Percentiles rank a stretch among this genome's conserved stretches.
Evolutionary conservation across 2,797 vertebrate genomes (phyloP).

Genomic region (Crocodylus rhombifer): DNA sequence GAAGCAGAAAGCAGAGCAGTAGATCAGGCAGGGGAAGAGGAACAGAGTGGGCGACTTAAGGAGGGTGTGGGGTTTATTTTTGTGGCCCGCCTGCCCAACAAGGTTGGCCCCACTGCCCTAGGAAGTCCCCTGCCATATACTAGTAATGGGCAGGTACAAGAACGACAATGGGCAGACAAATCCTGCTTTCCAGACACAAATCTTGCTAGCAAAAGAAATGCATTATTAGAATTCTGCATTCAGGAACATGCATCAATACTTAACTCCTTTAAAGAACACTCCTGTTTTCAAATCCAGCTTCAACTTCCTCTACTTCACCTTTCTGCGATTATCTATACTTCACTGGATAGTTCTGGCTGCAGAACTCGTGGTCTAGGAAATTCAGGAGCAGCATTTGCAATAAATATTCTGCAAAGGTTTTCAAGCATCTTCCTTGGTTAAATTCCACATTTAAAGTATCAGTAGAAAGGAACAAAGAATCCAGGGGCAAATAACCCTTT

Average conservation of each 20-base stretch:
- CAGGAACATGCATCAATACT: not conserved
- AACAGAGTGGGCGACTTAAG: not conserved
- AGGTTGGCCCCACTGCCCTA: not conserved
- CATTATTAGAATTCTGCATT: not conserved
- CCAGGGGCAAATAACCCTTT: not conserved
- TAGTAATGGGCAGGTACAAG: accelerated
- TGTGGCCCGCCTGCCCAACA: no score
- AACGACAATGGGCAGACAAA: not conserved
- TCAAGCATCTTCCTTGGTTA: not conserved
- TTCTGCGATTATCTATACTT: not conserved
- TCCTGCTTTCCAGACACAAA: not conserved
- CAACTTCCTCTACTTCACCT: not conserved
- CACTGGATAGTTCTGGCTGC: not conserved
- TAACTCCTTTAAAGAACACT: not conserved
- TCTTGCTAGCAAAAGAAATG: not conserved
- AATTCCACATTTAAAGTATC: not conserved
- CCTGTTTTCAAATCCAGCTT: not conserved
- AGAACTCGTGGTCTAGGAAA: not conserved
- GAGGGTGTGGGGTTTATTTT: no score
- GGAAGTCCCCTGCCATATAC: not conserved
- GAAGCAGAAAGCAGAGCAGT: no score
- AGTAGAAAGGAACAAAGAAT: constrained; percentile 7
- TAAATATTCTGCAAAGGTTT: not conserved
- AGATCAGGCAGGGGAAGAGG: not conserved
- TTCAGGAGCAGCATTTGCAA: not conserved